Percentiles rank a stretch among this genome's conserved stretches.
Evolutionary conservation across 2,797 vertebrate species (phyloP).

Genomic region (Dallia pectoralis): DNA sequence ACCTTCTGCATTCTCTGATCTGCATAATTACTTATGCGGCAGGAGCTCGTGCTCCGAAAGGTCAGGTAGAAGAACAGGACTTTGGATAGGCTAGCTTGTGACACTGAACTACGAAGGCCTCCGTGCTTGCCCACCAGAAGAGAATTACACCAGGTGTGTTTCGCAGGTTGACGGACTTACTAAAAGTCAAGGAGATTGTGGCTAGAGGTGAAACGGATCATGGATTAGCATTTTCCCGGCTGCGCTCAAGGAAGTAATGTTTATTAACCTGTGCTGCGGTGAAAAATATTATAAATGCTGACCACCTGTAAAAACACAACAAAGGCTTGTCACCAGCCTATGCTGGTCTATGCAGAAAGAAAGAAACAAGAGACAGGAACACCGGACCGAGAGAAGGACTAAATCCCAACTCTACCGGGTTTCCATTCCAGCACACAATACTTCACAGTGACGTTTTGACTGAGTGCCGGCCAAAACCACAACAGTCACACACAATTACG

Average conservation of each 20-base stretch:
- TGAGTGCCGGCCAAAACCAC: constrained; percentile 59
- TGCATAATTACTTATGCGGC: constrained; percentile 42
- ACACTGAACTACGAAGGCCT: constrained; percentile 34
- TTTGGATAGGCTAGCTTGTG: constrained; percentile 20
- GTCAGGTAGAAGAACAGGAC: constrained; percentile 47
- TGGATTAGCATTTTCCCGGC: no score
- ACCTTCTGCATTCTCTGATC: constrained; percentile 24
- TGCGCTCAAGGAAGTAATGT: no score
- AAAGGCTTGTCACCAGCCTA: no score
- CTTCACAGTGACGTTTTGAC: constrained; percentile 51
- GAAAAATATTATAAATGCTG: no score
- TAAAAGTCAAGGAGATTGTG: constrained; percentile 15
- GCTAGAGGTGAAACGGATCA: no score
- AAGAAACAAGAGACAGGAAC: constrained; percentile 21
- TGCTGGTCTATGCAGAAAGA: not conserved
- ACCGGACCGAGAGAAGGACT: constrained; percentile 16
- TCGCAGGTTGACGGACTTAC: constrained; percentile 37
- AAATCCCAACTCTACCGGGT: constrained; percentile 36
- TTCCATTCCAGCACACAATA: constrained; percentile 44
- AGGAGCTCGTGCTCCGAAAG: constrained; percentile 40
- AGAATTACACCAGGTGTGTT: constrained; percentile 41
- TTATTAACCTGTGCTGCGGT: no score
- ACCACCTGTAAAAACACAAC: no score
- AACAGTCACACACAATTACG: constrained; percentile 41
- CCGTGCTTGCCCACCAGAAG: constrained; percentile 13